phyloP scores from a whole-genome alignment of 2,113 vertebrate genomes.

The Hassar affinis region DNA sequence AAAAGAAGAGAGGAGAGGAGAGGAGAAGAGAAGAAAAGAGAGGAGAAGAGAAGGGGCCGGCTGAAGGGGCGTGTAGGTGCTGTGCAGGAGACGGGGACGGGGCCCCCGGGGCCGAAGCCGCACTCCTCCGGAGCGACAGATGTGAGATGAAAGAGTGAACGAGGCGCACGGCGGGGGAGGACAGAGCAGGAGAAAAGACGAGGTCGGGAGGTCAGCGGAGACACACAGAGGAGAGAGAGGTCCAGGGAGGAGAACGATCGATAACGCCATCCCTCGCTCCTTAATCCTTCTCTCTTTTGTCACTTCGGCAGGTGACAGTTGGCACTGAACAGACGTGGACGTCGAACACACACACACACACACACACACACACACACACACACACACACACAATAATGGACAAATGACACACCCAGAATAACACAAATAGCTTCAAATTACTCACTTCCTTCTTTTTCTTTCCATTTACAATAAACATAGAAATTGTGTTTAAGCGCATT shows the following conservation, averaged over 20 bases:
- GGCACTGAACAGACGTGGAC: slow-evolving; percentile 24
- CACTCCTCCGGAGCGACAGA: slow-evolving; percentile 61
- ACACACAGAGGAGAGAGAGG: slow-evolving; percentile 51
- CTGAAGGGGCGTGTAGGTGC: slow-evolving; percentile 22
- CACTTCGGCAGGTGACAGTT: slow-evolving; percentile 58
- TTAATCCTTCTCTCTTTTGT: slow-evolving; percentile 43
- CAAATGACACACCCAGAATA: background rate
- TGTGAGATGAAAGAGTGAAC: slow-evolving; percentile 71
- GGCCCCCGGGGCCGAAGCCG: slow-evolving; percentile 3
- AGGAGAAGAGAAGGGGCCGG: background rate
- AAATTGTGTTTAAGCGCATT: background rate
- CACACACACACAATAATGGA: background rate
- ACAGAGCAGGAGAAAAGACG: slow-evolving; percentile 64
- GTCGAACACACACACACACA: background rate
- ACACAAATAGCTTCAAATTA: background rate
- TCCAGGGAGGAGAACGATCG: slow-evolving; percentile 63
- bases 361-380: slow-evolving; percentile 1
- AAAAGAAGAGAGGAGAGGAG: background rate
- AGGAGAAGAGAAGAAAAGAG: background rate
- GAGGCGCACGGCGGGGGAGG: slow-evolving; percentile 67
- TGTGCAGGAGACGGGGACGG: slow-evolving; percentile 1
- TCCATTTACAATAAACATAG: background rate
- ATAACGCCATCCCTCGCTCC: slow-evolving; percentile 56
- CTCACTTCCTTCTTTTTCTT: background rate
- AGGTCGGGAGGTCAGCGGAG: slow-evolving; percentile 63